Conservation (phyloP, 37 sponge, comb jelly and placozoan genomes). For the Halichondria panicea region DNA sequence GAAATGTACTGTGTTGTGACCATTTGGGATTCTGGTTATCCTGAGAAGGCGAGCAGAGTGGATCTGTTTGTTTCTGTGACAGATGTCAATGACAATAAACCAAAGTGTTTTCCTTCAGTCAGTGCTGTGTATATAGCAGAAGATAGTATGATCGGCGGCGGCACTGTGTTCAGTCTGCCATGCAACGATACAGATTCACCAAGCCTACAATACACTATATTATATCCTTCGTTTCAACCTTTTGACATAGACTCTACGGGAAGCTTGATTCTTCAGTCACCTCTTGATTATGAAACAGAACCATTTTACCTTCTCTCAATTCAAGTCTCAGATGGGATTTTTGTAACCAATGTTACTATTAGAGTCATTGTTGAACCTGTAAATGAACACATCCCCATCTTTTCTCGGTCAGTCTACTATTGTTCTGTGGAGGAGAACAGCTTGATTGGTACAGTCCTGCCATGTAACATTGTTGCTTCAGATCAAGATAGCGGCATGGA, state of each 20-base stretch:
- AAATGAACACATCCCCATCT: not conserved
- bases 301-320: not conserved
- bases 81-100: not conserved
- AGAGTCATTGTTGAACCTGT: not conserved
- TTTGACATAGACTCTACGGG: not conserved
- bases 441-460: too few relatives aligned
- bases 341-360: not conserved
- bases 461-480: not conserved
- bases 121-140: not conserved
- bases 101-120: not conserved
- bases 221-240: not conserved
- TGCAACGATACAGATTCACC: not conserved
- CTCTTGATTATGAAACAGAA: not conserved
- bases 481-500: not conserved
- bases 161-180: not conserved
- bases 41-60: not conserved
- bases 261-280: not conserved
- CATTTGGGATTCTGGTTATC: not conserved
- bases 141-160: not conserved
- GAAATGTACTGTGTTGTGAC: not conserved
- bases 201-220: not conserved
- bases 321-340: not conserved
- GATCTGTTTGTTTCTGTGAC: not conserved
- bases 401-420: not conserved
- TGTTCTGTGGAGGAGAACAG: not conserved